Percentiles rank a stretch among this genome's conserved stretches.
These are phyloP conservation scores for Platynereis dumerilii DNA, from an alignment of 2,888 invertebrate species.

Conservation along the genomic window DNA sequence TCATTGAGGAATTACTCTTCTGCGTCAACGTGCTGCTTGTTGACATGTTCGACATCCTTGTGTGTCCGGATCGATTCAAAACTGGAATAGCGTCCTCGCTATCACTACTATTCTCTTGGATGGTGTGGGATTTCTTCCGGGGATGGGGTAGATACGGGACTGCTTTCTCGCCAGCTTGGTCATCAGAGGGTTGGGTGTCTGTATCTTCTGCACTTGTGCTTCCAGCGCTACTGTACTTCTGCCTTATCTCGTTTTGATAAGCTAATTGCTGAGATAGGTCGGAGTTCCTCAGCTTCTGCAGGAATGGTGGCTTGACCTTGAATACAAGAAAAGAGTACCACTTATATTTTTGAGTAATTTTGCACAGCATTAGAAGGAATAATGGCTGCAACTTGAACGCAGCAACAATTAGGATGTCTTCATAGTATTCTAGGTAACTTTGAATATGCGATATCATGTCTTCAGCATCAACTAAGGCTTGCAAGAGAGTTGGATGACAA, in stretches of 20 bases:
- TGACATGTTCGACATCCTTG: constrained; percentile 22
- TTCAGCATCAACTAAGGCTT: constrained; percentile 89
- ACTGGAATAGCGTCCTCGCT: constrained; percentile 27
- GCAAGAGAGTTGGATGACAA: constrained; percentile 74
- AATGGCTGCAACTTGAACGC: too few species aligned
- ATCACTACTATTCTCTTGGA: constrained; percentile 30
- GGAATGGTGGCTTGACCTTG: constrained; percentile 33
- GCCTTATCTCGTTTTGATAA: constrained; percentile 32
- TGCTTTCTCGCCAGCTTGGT: constrained; percentile 2
- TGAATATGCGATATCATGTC: constrained; percentile 90
- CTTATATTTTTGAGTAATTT: constrained; percentile 24
- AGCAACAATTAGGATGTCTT: constrained; percentile 79
- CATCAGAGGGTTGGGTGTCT: constrained; percentile 11
- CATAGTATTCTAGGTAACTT: constrained; percentile 76
- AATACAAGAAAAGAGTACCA: constrained; percentile 34
- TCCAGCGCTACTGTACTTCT: constrained; percentile 37
- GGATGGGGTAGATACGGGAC: not conserved
- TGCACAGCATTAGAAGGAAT: too few species aligned
- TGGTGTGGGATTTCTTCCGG: not conserved
- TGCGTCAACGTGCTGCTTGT: constrained; percentile 30
- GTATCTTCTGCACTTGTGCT: constrained; percentile 26
- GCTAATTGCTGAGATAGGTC: constrained; percentile 28
- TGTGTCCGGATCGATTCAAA: constrained; percentile 23
- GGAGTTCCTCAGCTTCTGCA: constrained; percentile 16
- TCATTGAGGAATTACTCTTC: constrained; percentile 24